A percentile compares a stretch with the other conserved stretches of the same genome.
Conservation (phyloP, 1,140 invertebrate species). For the Listronotus oregonensis region DNA sequence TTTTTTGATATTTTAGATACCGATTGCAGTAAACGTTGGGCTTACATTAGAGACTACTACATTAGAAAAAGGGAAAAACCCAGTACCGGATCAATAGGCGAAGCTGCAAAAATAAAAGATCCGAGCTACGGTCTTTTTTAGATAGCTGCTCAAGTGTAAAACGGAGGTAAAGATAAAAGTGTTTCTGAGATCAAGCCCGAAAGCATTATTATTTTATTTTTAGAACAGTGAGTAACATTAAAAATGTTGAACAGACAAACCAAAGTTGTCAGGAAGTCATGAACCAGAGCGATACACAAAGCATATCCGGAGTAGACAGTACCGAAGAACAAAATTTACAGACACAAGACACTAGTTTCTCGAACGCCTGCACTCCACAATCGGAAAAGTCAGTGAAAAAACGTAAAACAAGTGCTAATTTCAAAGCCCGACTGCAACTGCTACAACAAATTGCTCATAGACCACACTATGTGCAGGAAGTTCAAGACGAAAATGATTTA, state of each 20-base stretch:
- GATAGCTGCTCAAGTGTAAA: constrained; percentile 6
- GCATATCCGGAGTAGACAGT: neutral
- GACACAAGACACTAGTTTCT: neutral
- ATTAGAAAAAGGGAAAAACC: constrained; percentile 19
- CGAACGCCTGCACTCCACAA: neutral
- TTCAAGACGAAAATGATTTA: constrained; percentile 14
- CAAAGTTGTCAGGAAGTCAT: neutral
- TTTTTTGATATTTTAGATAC: constrained; percentile 1
- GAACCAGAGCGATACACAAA: neutral
- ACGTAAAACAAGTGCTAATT: neutral
- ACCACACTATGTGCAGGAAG: constrained; percentile 2
- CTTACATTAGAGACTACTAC: constrained; percentile 20
- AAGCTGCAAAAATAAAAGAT: constrained; percentile 23
- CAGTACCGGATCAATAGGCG: constrained; percentile 4
- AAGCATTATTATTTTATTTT: neutral
- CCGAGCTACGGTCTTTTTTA: constrained; percentile 5
- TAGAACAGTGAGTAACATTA: neutral
- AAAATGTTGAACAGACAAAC: constrained; percentile 7
- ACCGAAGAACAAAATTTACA: neutral
- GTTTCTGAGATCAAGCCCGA: neutral
- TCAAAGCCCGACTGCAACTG: constrained; percentile 6
- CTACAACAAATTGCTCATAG: constrained; percentile 5
- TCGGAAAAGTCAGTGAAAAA: neutral
- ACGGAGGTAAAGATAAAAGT: neutral
- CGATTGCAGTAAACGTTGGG: neutral